Evolutionary conservation across 2,888 invertebrate species (phyloP).

Genomic region (Trissolcus japonicus): DNA sequence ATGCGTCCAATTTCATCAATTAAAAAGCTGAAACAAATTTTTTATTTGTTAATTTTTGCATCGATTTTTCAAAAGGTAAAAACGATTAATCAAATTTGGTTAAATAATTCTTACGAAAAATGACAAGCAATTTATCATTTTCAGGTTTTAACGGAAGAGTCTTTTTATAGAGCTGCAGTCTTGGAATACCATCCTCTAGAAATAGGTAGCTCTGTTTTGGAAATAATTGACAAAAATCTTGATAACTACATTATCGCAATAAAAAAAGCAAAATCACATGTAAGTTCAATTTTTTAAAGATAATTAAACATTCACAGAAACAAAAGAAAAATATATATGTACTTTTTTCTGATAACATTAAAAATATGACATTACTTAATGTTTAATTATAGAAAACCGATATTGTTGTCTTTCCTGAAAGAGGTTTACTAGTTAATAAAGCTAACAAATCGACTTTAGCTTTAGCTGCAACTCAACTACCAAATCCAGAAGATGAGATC

Average conservation of each 20-base stretch:
- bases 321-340: too few species aligned
- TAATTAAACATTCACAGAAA: background rate
- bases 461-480: constrained; percentile 64
- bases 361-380: background rate
- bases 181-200: constrained; percentile 29
- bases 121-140: background rate
- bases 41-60: background rate
- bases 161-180: constrained; percentile 41
- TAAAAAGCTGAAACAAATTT: background rate
- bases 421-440: constrained; percentile 62
- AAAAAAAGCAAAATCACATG: constrained; percentile 47
- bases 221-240: constrained; percentile 25
- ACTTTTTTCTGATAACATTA: too few species aligned
- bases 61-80: background rate
- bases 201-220: background rate
- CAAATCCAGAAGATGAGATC: constrained; percentile 62
- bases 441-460: constrained; percentile 61
- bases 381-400: constrained; percentile 76
- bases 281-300: background rate
- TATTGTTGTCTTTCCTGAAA: constrained; percentile 80
- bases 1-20: background rate
- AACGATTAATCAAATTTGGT: too few species aligned
- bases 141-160: constrained; percentile 12
- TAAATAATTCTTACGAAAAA: too few species aligned
- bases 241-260: constrained; percentile 58